Evolutionary conservation across 2,888 invertebrate species (phyloP).

Genomic region (Eupithecia subfuscata): DNA sequence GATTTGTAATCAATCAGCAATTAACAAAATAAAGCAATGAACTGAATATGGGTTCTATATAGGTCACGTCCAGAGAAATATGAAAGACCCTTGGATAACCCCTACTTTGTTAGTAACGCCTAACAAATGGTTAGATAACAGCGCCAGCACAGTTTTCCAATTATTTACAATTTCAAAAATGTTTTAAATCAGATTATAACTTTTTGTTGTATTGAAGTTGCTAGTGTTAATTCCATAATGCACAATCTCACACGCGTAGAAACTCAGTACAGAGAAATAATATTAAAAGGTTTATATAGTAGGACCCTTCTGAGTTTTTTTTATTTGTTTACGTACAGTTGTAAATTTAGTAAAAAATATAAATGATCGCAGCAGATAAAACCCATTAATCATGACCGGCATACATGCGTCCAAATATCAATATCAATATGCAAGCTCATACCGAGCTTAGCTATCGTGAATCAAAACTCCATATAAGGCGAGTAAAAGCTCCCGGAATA

Average conservation of each 20-base stretch:
- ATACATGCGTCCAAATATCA: background rate
- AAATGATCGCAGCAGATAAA: background rate
- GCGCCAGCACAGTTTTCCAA: background rate
- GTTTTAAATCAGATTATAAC: too few species aligned
- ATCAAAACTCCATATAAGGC: constrained; percentile 53
- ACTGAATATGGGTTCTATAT: background rate
- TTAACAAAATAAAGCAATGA: background rate
- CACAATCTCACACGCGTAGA: background rate
- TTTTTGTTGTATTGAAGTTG: background rate
- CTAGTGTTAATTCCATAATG: background rate
- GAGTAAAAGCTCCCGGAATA: constrained; percentile 49
- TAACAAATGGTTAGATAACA: background rate
- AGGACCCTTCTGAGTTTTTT: too few species aligned
- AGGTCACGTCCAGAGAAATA: background rate
- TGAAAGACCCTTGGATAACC: background rate
- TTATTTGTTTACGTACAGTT: too few species aligned
- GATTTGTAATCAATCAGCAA: constrained; percentile 1
- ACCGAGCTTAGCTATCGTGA: constrained; percentile 16
- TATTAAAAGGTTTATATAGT: too few species aligned
- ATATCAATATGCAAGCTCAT: background rate
- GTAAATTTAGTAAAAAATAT: background rate
- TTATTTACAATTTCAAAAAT: background rate
- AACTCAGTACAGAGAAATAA: background rate
- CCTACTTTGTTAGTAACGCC: background rate
- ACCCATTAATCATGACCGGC: background rate